Evolutionary conservation across 2,888 invertebrate species (phyloP).

Genomic region (Halictus ligatus): DNA sequence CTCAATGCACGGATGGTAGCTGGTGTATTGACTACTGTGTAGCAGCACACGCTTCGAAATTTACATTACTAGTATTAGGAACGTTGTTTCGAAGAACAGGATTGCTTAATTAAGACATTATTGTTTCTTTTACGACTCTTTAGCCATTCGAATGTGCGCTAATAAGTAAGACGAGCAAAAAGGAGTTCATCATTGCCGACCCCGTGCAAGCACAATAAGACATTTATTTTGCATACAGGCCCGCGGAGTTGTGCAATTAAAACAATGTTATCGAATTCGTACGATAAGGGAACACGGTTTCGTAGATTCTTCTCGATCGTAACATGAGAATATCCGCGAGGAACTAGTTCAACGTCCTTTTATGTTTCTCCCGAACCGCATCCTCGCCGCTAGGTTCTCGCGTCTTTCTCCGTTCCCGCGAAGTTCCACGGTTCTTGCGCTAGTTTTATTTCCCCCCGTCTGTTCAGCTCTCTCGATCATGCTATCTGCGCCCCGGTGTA

Average conservation of each 20-base stretch:
- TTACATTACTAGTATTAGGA: not conserved
- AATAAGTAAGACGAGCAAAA: not conserved
- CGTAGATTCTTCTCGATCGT: not conserved
- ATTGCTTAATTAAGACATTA: not conserved
- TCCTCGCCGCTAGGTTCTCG: not conserved
- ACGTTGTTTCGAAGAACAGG: not conserved
- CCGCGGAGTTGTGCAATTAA: not conserved
- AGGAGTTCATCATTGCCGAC: not conserved
- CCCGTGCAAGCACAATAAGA: not conserved
- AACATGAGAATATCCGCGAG: not conserved
- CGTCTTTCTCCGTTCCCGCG: not conserved
- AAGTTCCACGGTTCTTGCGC: conserved; percentile 19
- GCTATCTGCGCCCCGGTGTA: conserved; percentile 16
- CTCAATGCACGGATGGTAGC: too few relatives aligned
- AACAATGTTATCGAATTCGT: not conserved
- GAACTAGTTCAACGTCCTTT: not conserved
- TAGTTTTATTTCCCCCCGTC: conserved; percentile 34
- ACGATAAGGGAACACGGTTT: too few relatives aligned
- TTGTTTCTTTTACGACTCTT: not conserved
- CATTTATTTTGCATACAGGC: not conserved
- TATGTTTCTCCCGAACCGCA: not conserved
- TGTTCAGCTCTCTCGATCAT: conserved; percentile 41
- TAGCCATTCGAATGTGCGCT: not conserved
- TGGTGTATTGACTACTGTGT: not conserved
- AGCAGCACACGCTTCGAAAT: not conserved